Percentiles rank a stretch among this genome's conserved stretches.
These are phyloP conservation scores for Philereme vetulata DNA, from an alignment of 2,888 invertebrate species.

Conservation along the genomic window DNA sequence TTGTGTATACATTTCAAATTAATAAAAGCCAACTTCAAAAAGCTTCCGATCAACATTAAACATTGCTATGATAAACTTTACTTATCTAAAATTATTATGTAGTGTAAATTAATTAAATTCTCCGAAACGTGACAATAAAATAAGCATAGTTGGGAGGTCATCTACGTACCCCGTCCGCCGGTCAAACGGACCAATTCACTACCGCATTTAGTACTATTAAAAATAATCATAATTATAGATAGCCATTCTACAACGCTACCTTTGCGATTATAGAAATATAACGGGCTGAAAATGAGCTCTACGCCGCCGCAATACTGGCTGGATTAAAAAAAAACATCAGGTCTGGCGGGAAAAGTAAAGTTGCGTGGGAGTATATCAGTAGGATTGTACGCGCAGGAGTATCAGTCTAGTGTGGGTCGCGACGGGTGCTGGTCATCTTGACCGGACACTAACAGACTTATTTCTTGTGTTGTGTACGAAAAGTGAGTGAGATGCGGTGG, in stretches of 20 bases:
- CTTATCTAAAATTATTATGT: neutral
- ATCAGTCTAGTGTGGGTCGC: slow-evolving; percentile 62
- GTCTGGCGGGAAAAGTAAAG: slow-evolving; percentile 52
- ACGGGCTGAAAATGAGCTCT: slow-evolving; percentile 32
- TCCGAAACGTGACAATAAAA: slow-evolving; percentile 24
- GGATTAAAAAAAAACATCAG: slow-evolving; percentile 44
- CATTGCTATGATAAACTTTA: no score
- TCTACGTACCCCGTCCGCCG: slow-evolving; percentile 36
- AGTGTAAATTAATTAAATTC: slow-evolving; percentile 16
- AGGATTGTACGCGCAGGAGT: slow-evolving; percentile 53
- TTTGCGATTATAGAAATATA: slow-evolving; percentile 27
- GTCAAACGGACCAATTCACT: slow-evolving; percentile 40
- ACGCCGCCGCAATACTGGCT: slow-evolving; percentile 31
- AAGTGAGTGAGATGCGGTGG: slow-evolving; percentile 75
- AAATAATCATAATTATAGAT: slow-evolving; percentile 50
- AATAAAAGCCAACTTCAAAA: neutral
- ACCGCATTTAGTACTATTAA: slow-evolving; percentile 50
- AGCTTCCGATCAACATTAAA: neutral
- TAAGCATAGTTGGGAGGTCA: slow-evolving; percentile 42
- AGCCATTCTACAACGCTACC: slow-evolving; percentile 40
- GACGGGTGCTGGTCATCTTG: slow-evolving; percentile 53
- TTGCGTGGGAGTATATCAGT: slow-evolving; percentile 62
- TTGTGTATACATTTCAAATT: no score
- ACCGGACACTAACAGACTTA: slow-evolving; percentile 35
- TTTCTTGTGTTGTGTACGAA: slow-evolving; percentile 61